Base-by-base conservation (phyloP, 2,888 invertebrate genomes). In the Apamea anceps region DNA sequence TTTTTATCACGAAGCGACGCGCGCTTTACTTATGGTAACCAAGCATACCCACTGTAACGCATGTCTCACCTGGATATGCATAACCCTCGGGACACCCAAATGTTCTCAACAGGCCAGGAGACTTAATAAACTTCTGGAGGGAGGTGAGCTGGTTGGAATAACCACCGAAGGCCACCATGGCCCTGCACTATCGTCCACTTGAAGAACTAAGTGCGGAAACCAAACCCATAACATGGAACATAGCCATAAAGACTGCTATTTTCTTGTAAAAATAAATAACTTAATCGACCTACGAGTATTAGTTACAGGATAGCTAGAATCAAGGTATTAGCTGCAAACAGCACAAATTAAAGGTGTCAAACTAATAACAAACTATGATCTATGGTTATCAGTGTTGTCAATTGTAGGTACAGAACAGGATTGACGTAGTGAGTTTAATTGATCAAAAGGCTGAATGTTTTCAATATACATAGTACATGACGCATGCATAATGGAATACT, bases 361-460 rank as follows among this genome's bases (percentile, higher is more conserved):
- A 45, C n/a, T 77, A 77, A 54, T 79, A n/a, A 8, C 42, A n/a
- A 13, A 32, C 6, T 45, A 32, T 65, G 63, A 78, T 77, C 78
- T 77, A 66, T 54, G n/a, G 54, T 66, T 45, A 78, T 65, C 45
- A 78, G 32, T 45, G 10, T 4, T 77, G 51, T 18, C 77, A 51
- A 0, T 77, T 54, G 7, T 78, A 65, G n/a, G 54, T 32, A 65
- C 6, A 21, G 13, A 4, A 32, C 2, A 15, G 15, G 21, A 54
- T 66, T 45, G n/a, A 54, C 42, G n/a, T 66, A 21, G 12, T 57
- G 4, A 28, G 4, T 42, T 37, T 65, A 21, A 65, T 63, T 37
- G 21, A 6, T 21, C 6, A 21, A 63, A 21, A 63, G 8, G 32
- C 28, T 8, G 62, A 63, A 63, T 18, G 8, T 63, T 28, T 28